These are phyloP conservation scores for Drosophila sucinea DNA, from an alignment of 1,140 invertebrate genomes.

Conservation along the genomic window DNA sequence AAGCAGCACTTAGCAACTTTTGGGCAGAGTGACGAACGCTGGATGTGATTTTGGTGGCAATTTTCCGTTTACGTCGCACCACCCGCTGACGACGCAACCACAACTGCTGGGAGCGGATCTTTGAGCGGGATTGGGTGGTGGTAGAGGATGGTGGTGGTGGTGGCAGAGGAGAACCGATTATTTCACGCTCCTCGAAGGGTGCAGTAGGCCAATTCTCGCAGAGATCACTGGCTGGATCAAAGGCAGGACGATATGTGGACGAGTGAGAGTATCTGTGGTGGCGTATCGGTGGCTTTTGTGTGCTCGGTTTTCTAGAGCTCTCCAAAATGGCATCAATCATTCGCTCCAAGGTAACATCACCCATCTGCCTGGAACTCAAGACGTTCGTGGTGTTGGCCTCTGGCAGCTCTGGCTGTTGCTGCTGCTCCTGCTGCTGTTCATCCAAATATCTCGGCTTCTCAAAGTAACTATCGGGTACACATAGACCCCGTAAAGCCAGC, in stretches of 20 bases:
- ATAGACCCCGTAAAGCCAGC: slow-evolving; percentile 73
- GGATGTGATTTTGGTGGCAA: slow-evolving; percentile 58
- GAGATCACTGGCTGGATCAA: slow-evolving; percentile 72
- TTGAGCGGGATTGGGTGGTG: slow-evolving; percentile 4
- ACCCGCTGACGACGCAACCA: slow-evolving; percentile 71
- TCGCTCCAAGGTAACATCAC: slow-evolving; percentile 75
- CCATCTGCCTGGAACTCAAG: slow-evolving; percentile 75
- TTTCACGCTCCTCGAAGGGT: slow-evolving; percentile 57
- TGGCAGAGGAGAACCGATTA: slow-evolving; percentile 35
- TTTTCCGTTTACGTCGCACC: slow-evolving; percentile 75
- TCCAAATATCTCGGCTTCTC: slow-evolving; percentile 78
- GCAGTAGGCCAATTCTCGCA: slow-evolving; percentile 59
- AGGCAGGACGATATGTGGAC: slow-evolving; percentile 69
- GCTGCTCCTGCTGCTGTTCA: slow-evolving; percentile 33
- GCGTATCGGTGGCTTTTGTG: neutral
- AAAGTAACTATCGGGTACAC: slow-evolving; percentile 80
- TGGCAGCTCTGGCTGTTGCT: slow-evolving; percentile 11
- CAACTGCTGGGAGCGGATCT: slow-evolving; percentile 45
- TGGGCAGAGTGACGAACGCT: slow-evolving; percentile 70
- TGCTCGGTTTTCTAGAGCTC: slow-evolving; percentile 58
- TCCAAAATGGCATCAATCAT: slow-evolving; percentile 82
- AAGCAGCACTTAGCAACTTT: slow-evolving; percentile 59
- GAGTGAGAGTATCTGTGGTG: slow-evolving; percentile 23
- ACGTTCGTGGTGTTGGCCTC: slow-evolving; percentile 26
- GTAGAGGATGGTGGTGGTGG: neutral